Evolutionary conservation across 2,113 vertebrate species (phyloP).

Genomic region (Dolichotis patagonum): DNA sequence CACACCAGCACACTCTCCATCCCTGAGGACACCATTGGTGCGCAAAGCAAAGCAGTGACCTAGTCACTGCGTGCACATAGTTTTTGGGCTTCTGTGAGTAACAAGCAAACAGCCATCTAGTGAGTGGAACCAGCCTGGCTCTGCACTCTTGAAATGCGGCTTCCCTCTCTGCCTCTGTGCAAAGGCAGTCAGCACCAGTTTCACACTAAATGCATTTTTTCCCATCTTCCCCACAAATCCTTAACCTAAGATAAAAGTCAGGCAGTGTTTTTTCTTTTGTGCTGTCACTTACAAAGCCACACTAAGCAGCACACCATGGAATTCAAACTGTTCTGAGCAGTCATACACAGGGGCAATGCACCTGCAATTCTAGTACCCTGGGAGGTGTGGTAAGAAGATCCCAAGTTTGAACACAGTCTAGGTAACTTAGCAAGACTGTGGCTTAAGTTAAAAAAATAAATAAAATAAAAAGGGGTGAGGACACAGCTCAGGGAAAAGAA

Average conservation of each 20-base stretch:
- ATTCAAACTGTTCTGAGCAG: neutral
- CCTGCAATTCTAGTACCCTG: neutral
- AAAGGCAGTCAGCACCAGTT: neutral
- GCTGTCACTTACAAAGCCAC: neutral
- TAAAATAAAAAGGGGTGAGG: neutral
- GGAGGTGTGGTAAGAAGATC: neutral
- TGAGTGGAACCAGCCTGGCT: neutral
- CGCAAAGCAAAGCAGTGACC: accelerated
- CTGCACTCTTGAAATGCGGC: neutral
- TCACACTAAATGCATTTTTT: neutral
- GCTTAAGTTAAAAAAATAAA: neutral
- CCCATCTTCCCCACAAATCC: neutral
- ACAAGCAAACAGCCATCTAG: neutral
- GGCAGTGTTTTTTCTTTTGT: neutral
- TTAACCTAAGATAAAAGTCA: neutral
- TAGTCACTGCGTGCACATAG: neutral
- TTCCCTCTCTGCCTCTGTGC: neutral
- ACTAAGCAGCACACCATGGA: neutral
- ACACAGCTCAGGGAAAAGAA: neutral
- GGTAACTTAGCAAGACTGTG: neutral
- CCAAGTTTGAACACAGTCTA: neutral
- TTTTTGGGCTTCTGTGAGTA: neutral
- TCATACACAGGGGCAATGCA: neutral
- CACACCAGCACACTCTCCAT: accelerated
- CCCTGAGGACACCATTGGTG: accelerated